Conservation (phyloP, 2,113 vertebrate species). For the Cricetomys ansorgei region DNA sequence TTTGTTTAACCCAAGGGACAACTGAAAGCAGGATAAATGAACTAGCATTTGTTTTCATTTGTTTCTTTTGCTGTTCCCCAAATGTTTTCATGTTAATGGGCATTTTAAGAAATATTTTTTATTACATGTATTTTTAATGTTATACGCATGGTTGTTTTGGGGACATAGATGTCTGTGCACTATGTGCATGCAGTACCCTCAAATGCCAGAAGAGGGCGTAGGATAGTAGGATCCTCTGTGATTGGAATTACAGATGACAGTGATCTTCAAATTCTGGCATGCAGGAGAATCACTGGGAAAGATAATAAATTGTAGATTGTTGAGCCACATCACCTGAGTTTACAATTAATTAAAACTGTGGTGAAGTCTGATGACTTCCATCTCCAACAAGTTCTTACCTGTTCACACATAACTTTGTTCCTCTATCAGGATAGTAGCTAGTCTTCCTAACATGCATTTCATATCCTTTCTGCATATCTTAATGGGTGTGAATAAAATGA, state of each 20-base stretch:
- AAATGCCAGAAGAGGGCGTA: neutral
- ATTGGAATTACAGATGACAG: neutral
- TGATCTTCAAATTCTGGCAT: conserved; percentile 29
- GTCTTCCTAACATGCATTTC: conserved; percentile 18
- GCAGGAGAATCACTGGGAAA: neutral
- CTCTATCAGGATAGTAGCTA: neutral
- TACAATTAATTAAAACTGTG: conserved; percentile 20
- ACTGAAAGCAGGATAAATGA: neutral
- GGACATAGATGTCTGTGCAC: neutral
- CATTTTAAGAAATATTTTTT: neutral
- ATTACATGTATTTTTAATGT: neutral
- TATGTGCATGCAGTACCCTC: neutral
- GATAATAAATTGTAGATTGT: conserved; percentile 24
- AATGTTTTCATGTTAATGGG: neutral
- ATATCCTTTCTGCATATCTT: neutral
- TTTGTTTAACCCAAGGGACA: neutral
- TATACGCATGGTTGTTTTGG: neutral
- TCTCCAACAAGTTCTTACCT: conserved; percentile 14
- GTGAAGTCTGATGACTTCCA: neutral
- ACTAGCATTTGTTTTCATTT: neutral
- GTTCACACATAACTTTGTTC: neutral
- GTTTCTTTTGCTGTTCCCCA: conserved; percentile 42
- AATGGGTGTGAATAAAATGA: neutral
- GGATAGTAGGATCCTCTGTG: neutral
- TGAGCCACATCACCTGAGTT: neutral